Evolutionary conservation across 2,797 vertebrate genomes (phyloP), one percentile per base, ranked within the genome.

Genomic region (Iguana delicatissima): DNA sequence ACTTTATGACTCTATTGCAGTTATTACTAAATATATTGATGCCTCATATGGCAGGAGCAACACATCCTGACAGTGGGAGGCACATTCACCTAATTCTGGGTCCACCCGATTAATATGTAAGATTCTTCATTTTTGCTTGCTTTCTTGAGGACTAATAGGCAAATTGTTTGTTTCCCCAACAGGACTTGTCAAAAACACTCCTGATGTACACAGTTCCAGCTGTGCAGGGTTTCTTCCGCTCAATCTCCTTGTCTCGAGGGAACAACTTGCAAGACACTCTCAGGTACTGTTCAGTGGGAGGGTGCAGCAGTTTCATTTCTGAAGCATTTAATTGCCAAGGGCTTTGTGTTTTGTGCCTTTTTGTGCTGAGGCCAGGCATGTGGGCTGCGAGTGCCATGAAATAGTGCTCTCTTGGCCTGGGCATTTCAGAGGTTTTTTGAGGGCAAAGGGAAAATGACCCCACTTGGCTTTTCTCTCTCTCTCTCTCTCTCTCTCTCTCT

Each of bases 231-330:
- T 99, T 99, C 96, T 99, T 99, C 98, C 97, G 99, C 38, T 99
- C 99, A 86, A 99, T 99, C 95, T 99, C 99, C 84, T 96, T 99
- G 89, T 99, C 99, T 55, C 98, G 99, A 93, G 99, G 99, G 94
- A 99, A 99, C 95, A 99, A 99, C 96, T 97, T 99, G 14, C 99
- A 99, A 94, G 99, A 99, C 94, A 99, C 99, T 0, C 98, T 99
- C 80, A 98, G 99, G 99, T 99, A 96, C 24, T 4, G 85, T 22
- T 12, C 9, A 4, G 9, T 29, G 1, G 59, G n/a, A 22, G 16
- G 46, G 13, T 29, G 10, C 12, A 32, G 20, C 52, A 0, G 16
- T 55, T 12, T 18, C 1, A 7, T 77, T 85, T 77, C 9, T 38
- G 10, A 88, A 1, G 42, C 42, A 2, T 8, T 77, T 13, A 84